A percentile compares a stretch with the other conserved stretches of the same genome.
These are phyloP conservation scores for Heliconius erato DNA, from an alignment of 2,888 invertebrate species.

Conservation along the genomic window DNA sequence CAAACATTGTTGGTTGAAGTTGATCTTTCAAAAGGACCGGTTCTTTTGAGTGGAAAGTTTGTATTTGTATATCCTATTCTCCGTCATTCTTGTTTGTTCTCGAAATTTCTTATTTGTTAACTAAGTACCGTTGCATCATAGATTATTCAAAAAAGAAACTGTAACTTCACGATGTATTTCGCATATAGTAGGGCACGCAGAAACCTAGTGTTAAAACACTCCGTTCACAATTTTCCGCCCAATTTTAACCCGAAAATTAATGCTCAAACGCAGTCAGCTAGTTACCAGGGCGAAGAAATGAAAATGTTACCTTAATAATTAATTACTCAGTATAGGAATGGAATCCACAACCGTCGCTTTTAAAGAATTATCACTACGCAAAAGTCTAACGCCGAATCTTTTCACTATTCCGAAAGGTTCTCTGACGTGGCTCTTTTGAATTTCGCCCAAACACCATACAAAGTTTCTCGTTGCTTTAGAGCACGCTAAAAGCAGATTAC, in stretches of 20 bases:
- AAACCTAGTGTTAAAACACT: background rate
- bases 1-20: background rate
- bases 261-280: too few relatives aligned
- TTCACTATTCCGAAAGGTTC: slow-evolving; percentile 56
- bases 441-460: slow-evolving; percentile 60
- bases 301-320: background rate
- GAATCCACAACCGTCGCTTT: background rate
- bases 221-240: background rate
- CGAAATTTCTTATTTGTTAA: slow-evolving; percentile 35
- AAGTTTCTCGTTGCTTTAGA: slow-evolving; percentile 58
- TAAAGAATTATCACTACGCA: slow-evolving; percentile 49
- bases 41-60: slow-evolving; percentile 24
- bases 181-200: background rate
- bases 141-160: slow-evolving; percentile 36
- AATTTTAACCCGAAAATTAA: background rate
- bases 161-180: background rate
- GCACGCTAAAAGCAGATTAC: slow-evolving; percentile 69
- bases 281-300: background rate
- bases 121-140: slow-evolving; percentile 49
- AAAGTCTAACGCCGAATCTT: slow-evolving; percentile 56
- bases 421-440: slow-evolving; percentile 62
- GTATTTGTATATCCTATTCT: slow-evolving; percentile 27
- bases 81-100: background rate
- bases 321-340: background rate
- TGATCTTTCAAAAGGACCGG: background rate